Base-by-base conservation (phyloP, 2,113 vertebrate genomes). In the Phalacrocorax brasilianus region DNA sequence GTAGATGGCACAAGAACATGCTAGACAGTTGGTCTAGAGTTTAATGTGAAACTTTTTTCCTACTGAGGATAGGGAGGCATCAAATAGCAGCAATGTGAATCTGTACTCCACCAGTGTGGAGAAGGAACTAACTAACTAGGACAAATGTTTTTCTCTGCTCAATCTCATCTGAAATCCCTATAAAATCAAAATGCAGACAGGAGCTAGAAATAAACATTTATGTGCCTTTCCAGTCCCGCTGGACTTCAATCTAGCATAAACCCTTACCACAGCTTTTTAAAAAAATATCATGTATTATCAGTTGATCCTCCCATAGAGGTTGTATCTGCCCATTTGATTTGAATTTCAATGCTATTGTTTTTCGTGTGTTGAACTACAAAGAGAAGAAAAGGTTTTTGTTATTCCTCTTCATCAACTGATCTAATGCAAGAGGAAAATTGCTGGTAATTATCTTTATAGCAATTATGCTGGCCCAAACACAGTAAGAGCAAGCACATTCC, bases 401-500 rank as follows among this genome's bases (percentile, higher is more conserved):
- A 93, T 96, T 96, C 88, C 35, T 93, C 95, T 96, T 97, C 95
- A 94, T 95, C 94, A 94, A 84, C 91, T 73, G 95, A 96, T 97
- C 79, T 95, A 89, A 98, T 94, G 94, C 91, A 97, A 93, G 92
- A 94, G 93, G 96, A 97, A 97, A 97, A 98, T 97, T 97, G 91
- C 92, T 44, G 58, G 92, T 89, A 97, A 98, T 98, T 97, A 97
- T 96, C 95, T 93, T 97, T 67, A 91, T 79, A 84, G 93, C 85
- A 94, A 96, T 95, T 96, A 96, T 72, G 93, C 87, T 95, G 95
- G 94, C 92, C 93, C 89, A 93, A 97, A 92, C 85, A 84, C 66
- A 63, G 27, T 96, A 91, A 96, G 89, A 73, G 94, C 83, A 97
- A 96, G 95, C 88, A 95, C 95, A 95, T 94, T 96, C 91, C 86